Conservation (phyloP, 2,888 invertebrate genomes). For the Teinopalpus imperialis region DNA sequence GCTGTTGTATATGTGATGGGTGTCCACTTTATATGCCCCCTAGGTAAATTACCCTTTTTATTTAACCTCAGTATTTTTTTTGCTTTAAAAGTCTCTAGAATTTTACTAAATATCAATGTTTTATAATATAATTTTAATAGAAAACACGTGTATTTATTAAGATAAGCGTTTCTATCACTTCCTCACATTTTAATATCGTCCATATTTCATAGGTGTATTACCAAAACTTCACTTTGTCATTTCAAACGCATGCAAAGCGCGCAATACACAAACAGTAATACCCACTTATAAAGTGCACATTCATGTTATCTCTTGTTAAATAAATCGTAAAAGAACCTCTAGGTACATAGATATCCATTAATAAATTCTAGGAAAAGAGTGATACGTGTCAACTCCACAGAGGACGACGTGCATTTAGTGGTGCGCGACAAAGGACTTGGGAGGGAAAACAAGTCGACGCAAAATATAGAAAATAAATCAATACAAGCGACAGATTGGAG, state of each 20-base stretch:
- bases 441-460: slow-evolving; percentile 89
- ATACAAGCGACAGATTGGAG: slow-evolving; percentile 90
- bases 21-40: slow-evolving; percentile 92
- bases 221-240: no score
- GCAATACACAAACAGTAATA: neutral
- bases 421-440: slow-evolving; percentile 86
- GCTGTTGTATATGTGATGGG: slow-evolving; percentile 92
- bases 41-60: no score
- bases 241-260: slow-evolving; percentile 1
- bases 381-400: slow-evolving; percentile 87
- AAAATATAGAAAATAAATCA: slow-evolving; percentile 87
- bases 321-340: slow-evolving; percentile 53
- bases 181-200: no score
- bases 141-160: no score
- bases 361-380: slow-evolving; percentile 87
- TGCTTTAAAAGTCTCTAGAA: no score
- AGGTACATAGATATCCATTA: slow-evolving; percentile 80
- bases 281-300: slow-evolving; percentile 1
- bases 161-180: no score
- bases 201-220: no score
- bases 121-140: no score
- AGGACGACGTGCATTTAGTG: slow-evolving; percentile 88
- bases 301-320: slow-evolving; percentile 23
- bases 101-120: no score
- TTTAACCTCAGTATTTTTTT: no score